These are phyloP conservation scores for Tangara arthus DNA, from an alignment of 2,797 vertebrate species.

Conservation along the genomic window DNA sequence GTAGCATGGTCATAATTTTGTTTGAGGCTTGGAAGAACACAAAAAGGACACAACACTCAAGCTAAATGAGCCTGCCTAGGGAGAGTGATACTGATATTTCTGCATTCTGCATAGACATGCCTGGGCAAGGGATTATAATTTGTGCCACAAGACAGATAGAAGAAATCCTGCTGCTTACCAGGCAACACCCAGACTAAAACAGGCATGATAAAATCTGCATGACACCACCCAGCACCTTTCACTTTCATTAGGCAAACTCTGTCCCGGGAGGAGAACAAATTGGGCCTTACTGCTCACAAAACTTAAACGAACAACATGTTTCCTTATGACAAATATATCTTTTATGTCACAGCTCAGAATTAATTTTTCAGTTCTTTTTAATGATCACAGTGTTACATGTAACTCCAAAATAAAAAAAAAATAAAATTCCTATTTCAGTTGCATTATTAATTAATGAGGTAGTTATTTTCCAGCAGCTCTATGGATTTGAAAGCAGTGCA, in stretches of 20 bases:
- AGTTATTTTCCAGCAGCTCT: not conserved
- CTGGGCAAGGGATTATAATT: not conserved
- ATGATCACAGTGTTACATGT: not conserved
- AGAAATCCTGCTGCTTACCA: not conserved
- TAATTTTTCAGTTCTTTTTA: not conserved
- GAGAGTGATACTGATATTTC: not conserved
- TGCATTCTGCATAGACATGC: not conserved
- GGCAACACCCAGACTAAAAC: not conserved
- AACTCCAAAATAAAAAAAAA: not conserved
- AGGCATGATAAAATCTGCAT: conserved; percentile 33
- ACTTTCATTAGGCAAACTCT: not conserved
- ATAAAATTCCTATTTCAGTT: not conserved
- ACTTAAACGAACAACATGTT: not conserved
- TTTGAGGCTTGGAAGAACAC: not conserved
- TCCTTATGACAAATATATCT: not conserved
- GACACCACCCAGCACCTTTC: not conserved
- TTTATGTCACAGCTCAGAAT: not conserved
- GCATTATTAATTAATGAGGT: not conserved
- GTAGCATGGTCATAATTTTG: not conserved
- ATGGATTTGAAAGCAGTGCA: not conserved
- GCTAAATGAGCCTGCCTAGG: not conserved
- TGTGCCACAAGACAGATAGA: not conserved
- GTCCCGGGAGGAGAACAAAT: not conserved
- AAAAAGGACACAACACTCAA: not conserved
- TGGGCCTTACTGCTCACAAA: not conserved